phyloP scores from a whole-genome alignment of 2,888 invertebrate genomes.

The Choreutis nemorana region DNA sequence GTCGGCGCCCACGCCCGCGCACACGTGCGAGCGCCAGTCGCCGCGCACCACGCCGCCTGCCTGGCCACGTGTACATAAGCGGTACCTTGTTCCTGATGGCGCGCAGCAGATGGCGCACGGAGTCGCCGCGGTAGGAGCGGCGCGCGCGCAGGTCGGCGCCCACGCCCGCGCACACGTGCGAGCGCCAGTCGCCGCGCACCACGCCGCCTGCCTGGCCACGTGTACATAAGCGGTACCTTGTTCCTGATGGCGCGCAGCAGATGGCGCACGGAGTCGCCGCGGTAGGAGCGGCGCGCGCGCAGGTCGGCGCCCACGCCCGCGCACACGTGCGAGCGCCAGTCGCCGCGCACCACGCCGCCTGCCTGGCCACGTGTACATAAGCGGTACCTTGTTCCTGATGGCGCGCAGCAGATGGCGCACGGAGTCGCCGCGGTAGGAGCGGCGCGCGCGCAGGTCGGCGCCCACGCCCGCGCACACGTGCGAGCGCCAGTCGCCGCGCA shows the following conservation, averaged over 20 bases:
- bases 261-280: constrained; percentile 88
- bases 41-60: constrained; percentile 73
- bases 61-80: too few species aligned
- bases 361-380: too few species aligned
- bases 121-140: constrained; percentile 88
- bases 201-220: constrained; percentile 72
- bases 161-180: constrained; percentile 81
- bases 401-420: constrained; percentile 92
- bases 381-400: constrained; percentile 87
- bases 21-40: constrained; percentile 89
- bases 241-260: constrained; percentile 93
- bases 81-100: constrained; percentile 94
- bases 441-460: constrained; percentile 88
- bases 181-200: constrained; percentile 86
- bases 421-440: constrained; percentile 89
- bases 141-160: constrained; percentile 92
- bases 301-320: constrained; percentile 87
- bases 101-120: constrained; percentile 88
- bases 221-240: constrained; percentile 73
- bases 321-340: constrained; percentile 90
- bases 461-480: constrained; percentile 85
- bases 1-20: constrained; percentile 86
- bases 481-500: constrained; percentile 85
- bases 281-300: constrained; percentile 89
- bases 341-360: constrained; percentile 73